Evolutionary conservation across 2,797 vertebrate species (phyloP), one percentile per base, ranked within the genome.

Genomic region (Rhynchotus rufescens): DNA sequence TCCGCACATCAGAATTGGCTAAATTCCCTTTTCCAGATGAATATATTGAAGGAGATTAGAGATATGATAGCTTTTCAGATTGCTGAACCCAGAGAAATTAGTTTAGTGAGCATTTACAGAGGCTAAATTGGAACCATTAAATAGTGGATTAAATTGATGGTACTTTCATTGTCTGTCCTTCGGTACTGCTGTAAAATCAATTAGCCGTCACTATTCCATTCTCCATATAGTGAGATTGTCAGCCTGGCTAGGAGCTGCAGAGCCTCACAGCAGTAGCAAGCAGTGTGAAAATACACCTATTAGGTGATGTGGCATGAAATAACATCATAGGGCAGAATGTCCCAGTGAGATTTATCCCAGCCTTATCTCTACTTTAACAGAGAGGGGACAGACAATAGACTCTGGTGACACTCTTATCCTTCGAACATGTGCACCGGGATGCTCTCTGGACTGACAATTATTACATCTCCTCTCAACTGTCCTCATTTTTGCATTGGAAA

Each of bases 11-110:
- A 98, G 99, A 99, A 99, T 99, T 99, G 99, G 99, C 99, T 99
- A 99, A 99, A 99, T 99, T 99, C 99, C 99, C 99, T 99, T 99
- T 99, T 99, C 99, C 99, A 99, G 99, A 99, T 99, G 99, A 99
- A 99, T 99, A 99, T 99, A 99, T 99, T 99, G 99, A 98, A 99
- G 99, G 98, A 99, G 99, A 99, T 99, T 99, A 99, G 99, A 99
- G 99, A 99, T 99, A 99, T 99, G 99, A 99, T 99, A 99, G 99
- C 99, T 99, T 99, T 99, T 99, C 99, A 99, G 99, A 99, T 99
- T 99, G 99, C 99, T 99, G 99, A 99, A 98, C 99, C 98, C 98
- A 98, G 98, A 99, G 99, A 99, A 99, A 99, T 99, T 99, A 99
- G 99, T 99, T 99, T 99, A 99, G 99, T 98, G 98, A 98, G 98